Base-by-base conservation (phyloP, 2,888 invertebrate genomes). In the Serrognathus titanus region DNA sequence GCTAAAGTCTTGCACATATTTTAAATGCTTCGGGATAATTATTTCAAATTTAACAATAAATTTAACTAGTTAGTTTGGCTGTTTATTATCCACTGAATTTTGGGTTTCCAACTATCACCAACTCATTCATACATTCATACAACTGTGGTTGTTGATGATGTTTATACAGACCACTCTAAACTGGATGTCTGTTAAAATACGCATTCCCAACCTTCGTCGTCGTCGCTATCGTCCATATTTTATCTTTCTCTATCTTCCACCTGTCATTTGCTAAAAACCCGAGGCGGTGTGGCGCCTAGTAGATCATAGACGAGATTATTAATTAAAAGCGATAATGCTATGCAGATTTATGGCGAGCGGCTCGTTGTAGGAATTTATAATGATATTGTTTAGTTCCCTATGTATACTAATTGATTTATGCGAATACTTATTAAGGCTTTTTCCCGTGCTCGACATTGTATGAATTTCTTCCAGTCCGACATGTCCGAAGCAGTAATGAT, bases 231-330 rank as follows among this genome's bases (percentile, higher is more conserved):
- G 48, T 61, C 55, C 45, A 55, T 55, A 58, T 62, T 57, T 55
- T 47, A 55, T 55, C 58, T 60, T 62, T 62, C 57, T 59, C 57
- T 57, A 58, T 58, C 58, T 58, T 60, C 43, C 55, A 60, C 60
- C 58, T 60, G 60, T 58, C 60, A 60, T 49, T 54, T 52, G 43
- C 43, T 43, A 37, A 55, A 47, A 49, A 53, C 58, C 53, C 51
- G 43, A 47, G 53, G 60, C 55, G 9, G 41, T 41, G 52, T 40
- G 60, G 60, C 60, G 60, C 60, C 60, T 60, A 53, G 31, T 55
- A 45, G 55, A 55, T 49, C 49, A 43, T 48, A 49, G 43, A 12
- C 38, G 24, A 31, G 46, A 35, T 45, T 48, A 49, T 43, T 55
- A 55, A 53, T 53, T 53, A 53, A 53, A 55, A 43, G 55, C 37